Base-by-base conservation (phyloP, 1,140 invertebrate genomes). In the Zaprionus ghesquierei region DNA sequence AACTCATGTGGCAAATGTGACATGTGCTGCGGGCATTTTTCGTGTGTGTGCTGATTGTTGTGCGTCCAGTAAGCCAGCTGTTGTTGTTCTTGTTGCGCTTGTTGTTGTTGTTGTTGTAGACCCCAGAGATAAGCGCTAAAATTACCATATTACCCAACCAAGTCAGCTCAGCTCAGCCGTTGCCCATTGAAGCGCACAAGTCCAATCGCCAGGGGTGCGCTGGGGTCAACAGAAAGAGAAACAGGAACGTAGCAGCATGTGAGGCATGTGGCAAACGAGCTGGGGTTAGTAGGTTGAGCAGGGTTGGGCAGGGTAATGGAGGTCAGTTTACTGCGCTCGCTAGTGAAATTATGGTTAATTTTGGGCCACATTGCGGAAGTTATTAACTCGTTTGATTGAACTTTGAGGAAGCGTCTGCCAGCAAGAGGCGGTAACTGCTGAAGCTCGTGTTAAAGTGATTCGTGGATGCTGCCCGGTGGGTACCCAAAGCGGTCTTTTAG, bases 1-100 rank as follows among this genome's bases (percentile, higher is more conserved):
- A 84, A 69, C 80, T 84, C 80, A 84, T 84, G 80, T 84, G 80
- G 80, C 80, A 84, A 84, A 84, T 84, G 80, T 84, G 80, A 84
- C 80, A 84, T 84, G 80, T 84, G 80, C 80, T 79, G 68, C 63
- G 72, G 71, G 65, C 77, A 82, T 82, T 78, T 82, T 82, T 81
- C 77, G 65, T 63, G 66, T 77, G 65, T 63, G 66, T 77, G 77
- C 78, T 58, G 46, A 63, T 58, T 69, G 55, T 65, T 61, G 54
- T 75, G 63, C 72, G 50, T 75, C 59, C 68, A 49, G n/a, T n/a
- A n/a, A n/a, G 38, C 5, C 13, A 12, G 23, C 60, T 59, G 44
- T 63, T 69, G 69, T 70, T 53, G 41, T 58, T 59, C 51, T 22
- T 27, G 6, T 15, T 18, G 20, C 22, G 20, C 18, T 9, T 53